Percentiles rank a stretch among this genome's conserved stretches.
Evolutionary conservation across 2,113 vertebrate species (phyloP).

Genomic region (Planiliza haematocheilus): DNA sequence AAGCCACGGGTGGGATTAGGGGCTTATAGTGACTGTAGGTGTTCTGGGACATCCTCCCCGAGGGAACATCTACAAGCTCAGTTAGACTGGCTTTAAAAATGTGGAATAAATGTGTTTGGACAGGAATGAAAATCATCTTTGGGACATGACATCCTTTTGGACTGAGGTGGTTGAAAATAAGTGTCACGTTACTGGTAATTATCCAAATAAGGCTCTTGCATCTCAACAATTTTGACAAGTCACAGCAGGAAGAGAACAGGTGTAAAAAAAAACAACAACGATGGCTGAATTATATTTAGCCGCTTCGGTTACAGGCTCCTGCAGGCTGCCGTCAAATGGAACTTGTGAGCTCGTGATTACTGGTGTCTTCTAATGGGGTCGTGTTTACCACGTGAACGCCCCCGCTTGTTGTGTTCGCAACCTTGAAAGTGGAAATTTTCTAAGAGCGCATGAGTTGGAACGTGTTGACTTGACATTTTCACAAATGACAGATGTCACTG

Average conservation of each 20-base stretch:
- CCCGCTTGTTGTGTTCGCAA: too few species aligned
- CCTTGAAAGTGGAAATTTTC: too few species aligned
- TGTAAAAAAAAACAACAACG: constrained; percentile 14
- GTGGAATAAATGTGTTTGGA: neutral
- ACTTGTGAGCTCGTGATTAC: too few species aligned
- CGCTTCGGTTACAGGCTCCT: neutral
- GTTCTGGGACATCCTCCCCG: constrained; percentile 8
- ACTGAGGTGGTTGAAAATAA: constrained; percentile 1
- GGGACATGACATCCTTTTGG: neutral
- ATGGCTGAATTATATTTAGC: constrained; percentile 10
- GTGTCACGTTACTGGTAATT: neutral
- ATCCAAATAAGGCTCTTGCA: neutral
- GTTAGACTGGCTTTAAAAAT: constrained; percentile 18
- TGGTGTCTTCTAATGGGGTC: too few species aligned
- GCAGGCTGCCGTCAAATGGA: too few species aligned
- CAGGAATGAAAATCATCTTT: neutral
- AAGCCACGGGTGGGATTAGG: constrained; percentile 25
- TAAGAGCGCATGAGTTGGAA: too few species aligned
- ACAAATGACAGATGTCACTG: too few species aligned
- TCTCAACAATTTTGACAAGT: neutral
- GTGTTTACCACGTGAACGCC: too few species aligned
- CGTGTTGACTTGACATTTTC: too few species aligned
- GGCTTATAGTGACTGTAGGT: constrained; percentile 15
- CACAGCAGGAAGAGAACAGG: constrained; percentile 6
- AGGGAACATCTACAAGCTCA: neutral